Percentiles rank a stretch among this genome's conserved stretches.
These are phyloP conservation scores for Drosophila diplacantha DNA, from an alignment of 2,888 invertebrate species.

Conservation along the genomic window DNA sequence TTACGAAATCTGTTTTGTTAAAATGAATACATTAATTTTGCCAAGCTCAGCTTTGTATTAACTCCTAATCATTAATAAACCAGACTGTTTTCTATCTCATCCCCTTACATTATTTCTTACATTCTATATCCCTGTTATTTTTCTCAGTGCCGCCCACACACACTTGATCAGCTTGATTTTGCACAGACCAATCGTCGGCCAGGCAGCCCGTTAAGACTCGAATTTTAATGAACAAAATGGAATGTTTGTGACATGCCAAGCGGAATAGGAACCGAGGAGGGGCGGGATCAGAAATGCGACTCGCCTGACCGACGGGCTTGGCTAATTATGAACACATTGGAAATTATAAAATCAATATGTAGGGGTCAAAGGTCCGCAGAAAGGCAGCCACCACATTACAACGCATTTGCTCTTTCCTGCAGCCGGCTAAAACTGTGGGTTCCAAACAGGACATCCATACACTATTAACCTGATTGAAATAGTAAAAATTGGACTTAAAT, in stretches of 20 bases:
- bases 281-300: constrained; percentile 4
- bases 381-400: constrained; percentile 13
- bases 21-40: background rate
- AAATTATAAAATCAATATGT: constrained; percentile 62
- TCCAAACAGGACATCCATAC: background rate
- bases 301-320: constrained; percentile 38
- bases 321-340: constrained; percentile 61
- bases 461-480: background rate
- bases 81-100: background rate
- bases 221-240: constrained; percentile 42
- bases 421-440: background rate
- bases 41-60: no score
- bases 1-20: no score
- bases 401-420: background rate
- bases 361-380: constrained; percentile 22
- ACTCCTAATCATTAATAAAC: rapidly evolving
- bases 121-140: background rate
- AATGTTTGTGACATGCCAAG: constrained; percentile 59
- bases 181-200: constrained; percentile 27
- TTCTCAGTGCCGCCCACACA: constrained; percentile 1
- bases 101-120: background rate
- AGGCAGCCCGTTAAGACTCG: constrained; percentile 9
- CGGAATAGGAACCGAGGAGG: background rate
- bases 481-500: background rate
- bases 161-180: constrained; percentile 29